Evolutionary conservation across 2,113 vertebrate species (phyloP).

Genomic region (Excalfactoria chinensis): DNA sequence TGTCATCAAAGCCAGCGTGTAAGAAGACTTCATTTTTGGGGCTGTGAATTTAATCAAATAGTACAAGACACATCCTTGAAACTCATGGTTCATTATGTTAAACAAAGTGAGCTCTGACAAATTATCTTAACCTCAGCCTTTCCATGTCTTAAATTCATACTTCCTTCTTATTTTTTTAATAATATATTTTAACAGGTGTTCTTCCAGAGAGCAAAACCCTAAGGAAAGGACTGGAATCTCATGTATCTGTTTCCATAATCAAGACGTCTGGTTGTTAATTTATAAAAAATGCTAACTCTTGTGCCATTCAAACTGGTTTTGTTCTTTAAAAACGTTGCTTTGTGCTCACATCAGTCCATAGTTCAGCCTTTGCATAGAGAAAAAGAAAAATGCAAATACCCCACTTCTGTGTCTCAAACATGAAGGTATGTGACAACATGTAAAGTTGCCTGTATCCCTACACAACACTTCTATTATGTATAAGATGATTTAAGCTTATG

Average conservation of each 20-base stretch:
- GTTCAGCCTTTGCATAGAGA: conserved; percentile 57
- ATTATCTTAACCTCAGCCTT: background rate
- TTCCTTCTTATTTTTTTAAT: background rate
- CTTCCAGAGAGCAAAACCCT: conserved; percentile 95
- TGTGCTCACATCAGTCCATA: conserved; percentile 67
- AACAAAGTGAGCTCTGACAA: background rate
- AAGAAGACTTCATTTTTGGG: background rate
- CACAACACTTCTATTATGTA: conserved; percentile 51
- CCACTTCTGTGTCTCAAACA: conserved; percentile 34
- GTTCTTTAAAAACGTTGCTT: conserved; percentile 71
- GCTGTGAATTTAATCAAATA: background rate
- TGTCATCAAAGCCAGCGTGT: background rate
- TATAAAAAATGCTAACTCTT: conserved; percentile 73
- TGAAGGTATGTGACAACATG: conserved; percentile 67
- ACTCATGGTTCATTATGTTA: background rate
- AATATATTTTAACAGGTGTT: conserved; percentile 83
- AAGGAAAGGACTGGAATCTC: conserved; percentile 79
- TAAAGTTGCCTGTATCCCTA: conserved; percentile 62
- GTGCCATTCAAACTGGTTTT: conserved; percentile 75
- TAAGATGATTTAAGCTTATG: conserved; percentile 64
- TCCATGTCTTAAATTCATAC: background rate
- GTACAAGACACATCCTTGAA: background rate
- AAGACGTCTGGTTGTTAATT: conserved; percentile 76
- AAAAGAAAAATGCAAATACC: conserved; percentile 55
- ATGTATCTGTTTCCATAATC: conserved; percentile 60